Percentiles rank a stretch among this genome's conserved stretches.
phyloP scores from a whole-genome alignment of 2,113 vertebrate genomes.

The Plotosus lineatus region DNA sequence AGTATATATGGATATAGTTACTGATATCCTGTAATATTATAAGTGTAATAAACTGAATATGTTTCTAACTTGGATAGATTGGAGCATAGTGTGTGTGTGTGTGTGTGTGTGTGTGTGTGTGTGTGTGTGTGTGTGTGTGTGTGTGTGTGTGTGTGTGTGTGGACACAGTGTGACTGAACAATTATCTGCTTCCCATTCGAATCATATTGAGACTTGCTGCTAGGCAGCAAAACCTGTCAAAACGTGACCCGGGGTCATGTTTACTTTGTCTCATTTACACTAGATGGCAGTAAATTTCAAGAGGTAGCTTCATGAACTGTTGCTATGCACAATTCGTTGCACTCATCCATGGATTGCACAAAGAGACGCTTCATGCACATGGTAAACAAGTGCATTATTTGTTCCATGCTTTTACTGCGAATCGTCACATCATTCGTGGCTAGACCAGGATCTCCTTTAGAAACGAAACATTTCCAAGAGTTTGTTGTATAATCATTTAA shows the following conservation, averaged over 20 bases:
- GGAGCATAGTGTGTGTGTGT: too few relatives aligned
- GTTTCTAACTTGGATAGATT: too few relatives aligned
- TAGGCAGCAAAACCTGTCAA: neutral
- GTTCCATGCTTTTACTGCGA: neutral
- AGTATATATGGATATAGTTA: neutral
- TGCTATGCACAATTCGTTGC: neutral
- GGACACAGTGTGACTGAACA: neutral
- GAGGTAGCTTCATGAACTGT: neutral
- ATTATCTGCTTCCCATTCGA: neutral
- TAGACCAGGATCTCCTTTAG: neutral
- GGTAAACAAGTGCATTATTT: constrained; percentile 28
- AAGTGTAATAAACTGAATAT: neutral
- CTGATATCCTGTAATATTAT: neutral
- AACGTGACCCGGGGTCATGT: constrained; percentile 10
- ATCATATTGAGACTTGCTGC: neutral
- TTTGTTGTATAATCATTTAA: neutral
- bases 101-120: too few relatives aligned
- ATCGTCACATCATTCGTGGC: neutral
- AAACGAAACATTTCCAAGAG: neutral
- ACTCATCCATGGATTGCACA: neutral
- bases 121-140: too few relatives aligned
- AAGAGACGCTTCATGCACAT: neutral
- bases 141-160: too few relatives aligned
- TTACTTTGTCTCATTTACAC: neutral
- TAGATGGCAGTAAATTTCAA: constrained; percentile 40